Evolutionary conservation across 2,797 vertebrate species (phyloP), one percentile per base, ranked within the genome.

Genomic region (Eulemur rubriventer): DNA sequence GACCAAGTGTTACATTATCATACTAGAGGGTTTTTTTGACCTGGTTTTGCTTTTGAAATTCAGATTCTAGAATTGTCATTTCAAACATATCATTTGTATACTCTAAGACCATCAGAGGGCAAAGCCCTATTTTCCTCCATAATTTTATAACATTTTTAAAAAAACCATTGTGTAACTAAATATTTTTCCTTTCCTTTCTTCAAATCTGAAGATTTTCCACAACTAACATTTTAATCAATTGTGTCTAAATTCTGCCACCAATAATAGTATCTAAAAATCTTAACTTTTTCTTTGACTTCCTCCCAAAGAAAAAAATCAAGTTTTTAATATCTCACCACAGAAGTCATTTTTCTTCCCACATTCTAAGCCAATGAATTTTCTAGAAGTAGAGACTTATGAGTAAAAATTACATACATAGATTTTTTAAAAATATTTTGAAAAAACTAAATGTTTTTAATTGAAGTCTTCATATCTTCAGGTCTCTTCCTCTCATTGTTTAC

Each of bases 121-220:
- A 80, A 89, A 91, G 33, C 18, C 22, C 18, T 12, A n/a, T 75
- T 94, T 85, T 69, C n/a, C 26, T 86, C n/a, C 92, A 69, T 83
- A 82, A 89, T 93, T 90, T 79, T 35, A 87, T 33, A 69, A 26
- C 50, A 43, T 61, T 95, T 92, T 59, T 26, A 84, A 93, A 72
- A 93, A 72, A 92, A 78, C 0, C 4, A 70, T 33, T 50, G 16
- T 50, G 2, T 75, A 57, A 69, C 24, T 41, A 89, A 87, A 41
- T 57, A 57, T 80, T 84, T 73, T 89, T 87, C 8, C 48, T 73
- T 89, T 87, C 11, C 48, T 88, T 70, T 95, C 41, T 83, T 72
- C 41, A 91, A 38, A 69, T 61, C 1, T 80, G 11, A 90, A 90
- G 35, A 26, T 28, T 82, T 59, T 6, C 86, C 38, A 33, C 33